Conservation (phyloP, 2,888 invertebrate genomes). For the Epiblema foenella region DNA sequence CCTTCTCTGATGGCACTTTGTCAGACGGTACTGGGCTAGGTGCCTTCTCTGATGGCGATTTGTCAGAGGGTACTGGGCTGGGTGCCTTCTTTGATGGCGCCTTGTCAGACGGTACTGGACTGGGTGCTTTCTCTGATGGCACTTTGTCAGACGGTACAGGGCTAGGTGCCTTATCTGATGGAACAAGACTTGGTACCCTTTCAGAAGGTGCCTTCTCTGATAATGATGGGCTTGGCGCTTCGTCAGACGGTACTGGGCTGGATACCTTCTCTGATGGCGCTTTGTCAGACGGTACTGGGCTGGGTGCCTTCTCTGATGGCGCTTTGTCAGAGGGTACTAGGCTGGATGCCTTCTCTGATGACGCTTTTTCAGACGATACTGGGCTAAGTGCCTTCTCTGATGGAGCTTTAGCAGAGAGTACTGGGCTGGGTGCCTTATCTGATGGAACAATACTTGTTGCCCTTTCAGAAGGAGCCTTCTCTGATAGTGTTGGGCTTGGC, state of each 20-base stretch:
- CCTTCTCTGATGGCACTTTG: conserved; percentile 37
- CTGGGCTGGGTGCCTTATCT: conserved; percentile 26
- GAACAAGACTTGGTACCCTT: not conserved
- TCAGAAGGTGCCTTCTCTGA: conserved; percentile 24
- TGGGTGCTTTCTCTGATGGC: conserved; percentile 9
- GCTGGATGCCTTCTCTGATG: conserved; percentile 44
- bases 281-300: conserved; percentile 20
- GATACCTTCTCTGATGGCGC: conserved; percentile 6
- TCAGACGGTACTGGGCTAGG: conserved; percentile 35
- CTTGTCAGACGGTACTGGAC: not conserved
- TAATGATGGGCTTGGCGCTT: conserved; percentile 9
- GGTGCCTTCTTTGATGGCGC: not conserved
- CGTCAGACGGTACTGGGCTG: not conserved
- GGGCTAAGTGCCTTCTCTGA: not conserved
- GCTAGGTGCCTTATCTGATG: not conserved
- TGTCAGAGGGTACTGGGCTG: conserved; percentile 21
- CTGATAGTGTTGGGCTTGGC: conserved; percentile 24
- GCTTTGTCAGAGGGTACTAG: conserved; percentile 42
- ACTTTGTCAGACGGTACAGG: conserved; percentile 11
- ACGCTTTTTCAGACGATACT: conserved; percentile 34
- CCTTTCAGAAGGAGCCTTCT: conserved; percentile 31
- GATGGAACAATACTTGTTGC: conserved; percentile 10
- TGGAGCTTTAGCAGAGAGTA: not conserved
- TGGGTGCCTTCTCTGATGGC: conserved; percentile 35
- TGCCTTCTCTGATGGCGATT: not conserved